Base-by-base conservation (phyloP, 2,113 vertebrate genomes). In the Anhinga anhinga region DNA sequence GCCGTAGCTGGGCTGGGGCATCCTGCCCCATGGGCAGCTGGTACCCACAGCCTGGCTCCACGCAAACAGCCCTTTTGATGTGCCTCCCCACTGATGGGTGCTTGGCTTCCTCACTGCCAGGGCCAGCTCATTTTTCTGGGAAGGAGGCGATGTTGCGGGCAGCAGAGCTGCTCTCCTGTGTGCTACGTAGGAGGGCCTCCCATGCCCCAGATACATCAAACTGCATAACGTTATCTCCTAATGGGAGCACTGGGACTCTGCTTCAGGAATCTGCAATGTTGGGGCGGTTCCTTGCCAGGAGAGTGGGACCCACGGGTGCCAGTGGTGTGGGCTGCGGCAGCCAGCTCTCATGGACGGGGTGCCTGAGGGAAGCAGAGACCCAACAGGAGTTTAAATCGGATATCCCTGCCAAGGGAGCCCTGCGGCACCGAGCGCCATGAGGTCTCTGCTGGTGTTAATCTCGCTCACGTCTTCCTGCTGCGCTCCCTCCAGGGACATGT, bases 121-220 rank as follows among this genome's bases (percentile, higher is more conserved):
- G 74, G 66, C 23, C 36, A 42, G 63, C 66, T 49, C 23, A 0
- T 32, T 83, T 91, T 82, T 56, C 82, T 72, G 52, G 93, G 70
- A 72, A 88, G 84, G 55, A 88, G 47, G 56, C 8, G 6, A 32
- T 38, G 40, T 7, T 52, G 86, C 6, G 52, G 86, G 59, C 65
- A 87, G 84, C 53, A 71, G 86, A 92, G 85, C 86, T 93, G 81
- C 66, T 94, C 83, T 93, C 71, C 81, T n/a, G 85, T 76, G 91
- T 70, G 83, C 72, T 88, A 3, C 5, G 11, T 52, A 61, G 78
- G 73, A 89, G 81, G 72, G 65, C 84, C 61, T 96, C 38, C 82
- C 86, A 14, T 92, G 95, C 87, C 95, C 95, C 79, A 79, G 92
- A 93, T 95, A 88, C 91, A 97, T 97, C 96, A 86, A 89, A 92